A percentile compares a stretch with the other conserved stretches of the same genome.
Evolutionary conservation across 2,113 vertebrate species (phyloP).

Genomic region (Thomomys bottae): DNA sequence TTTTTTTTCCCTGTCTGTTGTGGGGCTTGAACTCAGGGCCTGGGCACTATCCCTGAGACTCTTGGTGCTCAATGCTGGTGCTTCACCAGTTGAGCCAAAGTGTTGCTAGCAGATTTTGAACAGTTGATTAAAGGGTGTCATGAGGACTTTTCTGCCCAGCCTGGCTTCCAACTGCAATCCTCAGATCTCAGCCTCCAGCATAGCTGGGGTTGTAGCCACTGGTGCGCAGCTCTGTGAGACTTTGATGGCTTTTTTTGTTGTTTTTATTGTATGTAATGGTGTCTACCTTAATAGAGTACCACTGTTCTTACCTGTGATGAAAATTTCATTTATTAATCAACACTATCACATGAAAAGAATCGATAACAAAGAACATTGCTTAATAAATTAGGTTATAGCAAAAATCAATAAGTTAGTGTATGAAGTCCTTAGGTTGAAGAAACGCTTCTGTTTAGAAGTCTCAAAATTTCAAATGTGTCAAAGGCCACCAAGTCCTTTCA

Average conservation of each 20-base stretch:
- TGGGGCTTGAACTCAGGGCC: too few species aligned
- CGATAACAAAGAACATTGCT: not conserved
- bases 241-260: not conserved
- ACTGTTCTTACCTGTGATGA: not conserved
- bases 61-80: too few species aligned
- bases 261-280: not conserved
- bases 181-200: too few species aligned
- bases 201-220: too few species aligned
- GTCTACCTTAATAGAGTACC: not conserved
- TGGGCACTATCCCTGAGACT: too few species aligned
- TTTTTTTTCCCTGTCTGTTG: too few species aligned
- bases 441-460: not conserved
- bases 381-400: not conserved
- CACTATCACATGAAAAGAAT: not conserved
- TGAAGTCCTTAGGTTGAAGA: not conserved
- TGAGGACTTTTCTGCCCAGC: too few species aligned
- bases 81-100: too few species aligned
- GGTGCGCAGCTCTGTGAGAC: not conserved
- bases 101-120: too few species aligned
- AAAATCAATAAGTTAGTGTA: not conserved
- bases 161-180: too few species aligned
- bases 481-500: not conserved
- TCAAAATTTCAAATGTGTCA: not conserved
- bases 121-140: too few species aligned
- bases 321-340: slow-evolving; percentile 33